Conservation (phyloP, 2,797 vertebrate genomes). For the Acrossocheilus wenchowensis region DNA sequence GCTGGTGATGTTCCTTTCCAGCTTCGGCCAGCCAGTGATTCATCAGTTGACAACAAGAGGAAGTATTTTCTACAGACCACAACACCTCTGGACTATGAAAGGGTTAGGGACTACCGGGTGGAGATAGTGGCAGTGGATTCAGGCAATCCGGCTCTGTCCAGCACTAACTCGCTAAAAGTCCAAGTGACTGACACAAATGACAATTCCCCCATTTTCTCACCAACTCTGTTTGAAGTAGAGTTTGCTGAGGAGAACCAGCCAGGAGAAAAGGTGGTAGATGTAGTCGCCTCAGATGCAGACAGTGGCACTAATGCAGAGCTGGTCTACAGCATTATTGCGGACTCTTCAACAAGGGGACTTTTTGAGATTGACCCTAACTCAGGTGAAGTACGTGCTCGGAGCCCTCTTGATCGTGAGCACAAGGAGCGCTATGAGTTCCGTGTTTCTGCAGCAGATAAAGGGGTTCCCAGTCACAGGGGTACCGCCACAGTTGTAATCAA, state of each 20-base stretch:
- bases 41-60: conserved; percentile 94
- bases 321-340: conserved; percentile 87
- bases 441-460: conserved; percentile 93
- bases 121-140: conserved; percentile 97
- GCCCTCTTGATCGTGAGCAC: conserved; percentile 92
- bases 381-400: conserved; percentile 91
- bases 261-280: conserved; percentile 89
- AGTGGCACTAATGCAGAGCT: conserved; percentile 94
- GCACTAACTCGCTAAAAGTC: conserved; percentile 96
- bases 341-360: conserved; percentile 88
- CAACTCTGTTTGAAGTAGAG: conserved; percentile 90
- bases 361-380: conserved; percentile 93
- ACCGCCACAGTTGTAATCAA: conserved; percentile 94
- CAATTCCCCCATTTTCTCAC: conserved; percentile 94
- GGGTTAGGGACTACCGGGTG: conserved; percentile 90
- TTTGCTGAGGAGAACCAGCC: conserved; percentile 95
- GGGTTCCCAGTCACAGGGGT: conserved; percentile 92
- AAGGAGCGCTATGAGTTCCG: conserved; percentile 92
- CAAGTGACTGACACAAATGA: conserved; percentile 96
- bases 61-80: conserved; percentile 99
- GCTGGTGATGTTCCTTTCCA: conserved; percentile 97
- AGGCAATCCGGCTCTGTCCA: conserved; percentile 95
- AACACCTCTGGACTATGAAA: conserved; percentile 92
- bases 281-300: conserved; percentile 92
- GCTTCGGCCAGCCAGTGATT: conserved; percentile 92